Base-by-base conservation (phyloP, 1,140 invertebrate species). In the Schlechtendalia chinensis region DNA sequence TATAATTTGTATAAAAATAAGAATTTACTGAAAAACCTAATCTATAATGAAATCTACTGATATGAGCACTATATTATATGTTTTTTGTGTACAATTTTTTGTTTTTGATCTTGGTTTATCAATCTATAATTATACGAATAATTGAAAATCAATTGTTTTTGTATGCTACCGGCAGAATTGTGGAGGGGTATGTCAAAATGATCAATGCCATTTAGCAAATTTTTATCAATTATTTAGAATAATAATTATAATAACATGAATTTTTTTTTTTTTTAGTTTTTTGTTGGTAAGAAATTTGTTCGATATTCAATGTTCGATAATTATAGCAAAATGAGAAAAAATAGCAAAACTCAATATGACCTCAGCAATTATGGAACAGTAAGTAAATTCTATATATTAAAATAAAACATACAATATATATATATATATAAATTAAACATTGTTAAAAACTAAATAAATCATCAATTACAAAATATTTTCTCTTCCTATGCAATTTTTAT, bases 281-380 rank as follows among this genome's bases (percentile, higher is more conserved):
- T 47, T 61, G 22, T 79, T n/a, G 75, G 75, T 19, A 79, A 79
- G 58, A 79, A 79, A 79, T 63, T 79, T 19, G 22, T 79, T 61
- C 58, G 75, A 17, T 63, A 79, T 50, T 8, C 75, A 4, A 61
- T 61, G 45, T 61, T 77, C 5, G 24, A 79, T 12, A 79, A 61
- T 12, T 59, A 47, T 19, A 45, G 39, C 5, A 63, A 79, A 61
- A 63, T 50, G 16, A 61, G 75, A 79, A 79, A 79, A 79, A 79
- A 19, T 50, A 63, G 17, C 12, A 79, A 63, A 79, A 24, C 5
- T 27, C 39, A 50, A 61, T 5, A n/a, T 1, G 39, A 17, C 17
- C 11, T 50, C 22, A 29, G 50, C 12, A 63, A 63, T 19, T 63
- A 63, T 79, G 32, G 50, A 27, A 1, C 24, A 19, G 75, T 79